These are phyloP conservation scores for Rutpela maculata DNA, from an alignment of 2,888 invertebrate species.

Conservation along the genomic window DNA sequence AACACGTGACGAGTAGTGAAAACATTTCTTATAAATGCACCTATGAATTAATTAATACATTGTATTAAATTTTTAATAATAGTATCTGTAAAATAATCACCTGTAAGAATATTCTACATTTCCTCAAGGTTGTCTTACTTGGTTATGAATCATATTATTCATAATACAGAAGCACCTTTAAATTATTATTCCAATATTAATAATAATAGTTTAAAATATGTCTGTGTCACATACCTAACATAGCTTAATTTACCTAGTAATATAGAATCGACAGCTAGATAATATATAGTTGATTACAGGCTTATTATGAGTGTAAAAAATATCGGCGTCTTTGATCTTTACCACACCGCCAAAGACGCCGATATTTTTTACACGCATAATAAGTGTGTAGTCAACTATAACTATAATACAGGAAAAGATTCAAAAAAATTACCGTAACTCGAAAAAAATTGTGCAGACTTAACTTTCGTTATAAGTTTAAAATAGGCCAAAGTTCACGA, in stretches of 20 bases:
- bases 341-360: no score
- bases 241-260: background rate
- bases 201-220: background rate
- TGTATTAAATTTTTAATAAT: background rate
- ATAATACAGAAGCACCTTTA: background rate
- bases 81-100: conserved; percentile 16
- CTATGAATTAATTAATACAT: background rate
- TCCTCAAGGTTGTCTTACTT: conserved; percentile 24
- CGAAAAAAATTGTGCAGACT: no score
- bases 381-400: no score
- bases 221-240: conserved; percentile 2
- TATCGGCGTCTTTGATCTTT: no score
- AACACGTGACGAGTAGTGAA: background rate
- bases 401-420: no score
- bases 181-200: conserved; percentile 22
- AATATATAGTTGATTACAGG: no score
- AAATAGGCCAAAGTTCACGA: no score
- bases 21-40: background rate
- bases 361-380: no score
- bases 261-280: no score
- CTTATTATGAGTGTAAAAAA: no score
- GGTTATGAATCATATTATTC: background rate
- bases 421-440: no score
- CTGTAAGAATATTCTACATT: conserved; percentile 13
- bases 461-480: no score